Percentiles rank a stretch among this genome's conserved stretches.
These are phyloP conservation scores for Eucera pruinosa DNA, from an alignment of 2,888 invertebrate species.

Conservation along the genomic window DNA sequence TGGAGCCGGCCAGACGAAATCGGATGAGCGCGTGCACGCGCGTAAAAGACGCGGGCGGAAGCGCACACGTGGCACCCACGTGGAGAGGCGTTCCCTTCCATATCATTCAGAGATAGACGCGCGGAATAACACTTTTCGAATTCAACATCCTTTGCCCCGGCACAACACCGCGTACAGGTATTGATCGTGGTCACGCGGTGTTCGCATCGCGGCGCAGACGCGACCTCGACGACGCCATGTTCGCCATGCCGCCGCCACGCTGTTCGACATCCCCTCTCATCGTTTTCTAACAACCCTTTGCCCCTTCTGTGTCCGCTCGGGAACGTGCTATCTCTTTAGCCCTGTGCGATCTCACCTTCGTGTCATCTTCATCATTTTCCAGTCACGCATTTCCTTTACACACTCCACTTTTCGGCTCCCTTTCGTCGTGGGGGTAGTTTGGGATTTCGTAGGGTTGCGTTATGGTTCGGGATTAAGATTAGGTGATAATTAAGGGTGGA, in stretches of 20 bases:
- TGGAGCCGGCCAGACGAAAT: constrained; percentile 36
- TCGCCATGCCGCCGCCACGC: constrained; percentile 84
- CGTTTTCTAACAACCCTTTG: not conserved
- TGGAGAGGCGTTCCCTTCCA: constrained; percentile 84
- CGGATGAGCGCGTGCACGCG: constrained; percentile 66
- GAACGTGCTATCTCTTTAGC: constrained; percentile 43
- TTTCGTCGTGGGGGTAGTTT: not conserved
- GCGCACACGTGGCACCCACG: constrained; percentile 83
- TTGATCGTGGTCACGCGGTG: constrained; percentile 84
- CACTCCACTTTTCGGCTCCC: not conserved
- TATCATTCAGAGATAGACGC: constrained; percentile 85
- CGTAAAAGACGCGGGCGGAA: constrained; percentile 73
- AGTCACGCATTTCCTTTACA: not conserved
- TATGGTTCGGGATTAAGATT: too few relatives aligned
- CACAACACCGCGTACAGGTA: constrained; percentile 74
- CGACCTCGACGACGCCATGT: constrained; percentile 81
- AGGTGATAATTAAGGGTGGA: too few relatives aligned
- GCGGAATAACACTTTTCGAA: constrained; percentile 84
- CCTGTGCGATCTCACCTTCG: constrained; percentile 52
- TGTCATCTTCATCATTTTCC: not conserved
- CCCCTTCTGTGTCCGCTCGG: constrained; percentile 28
- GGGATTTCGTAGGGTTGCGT: too few relatives aligned
- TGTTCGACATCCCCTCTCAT: constrained; percentile 41
- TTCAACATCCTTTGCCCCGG: constrained; percentile 82
- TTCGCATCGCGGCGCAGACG: constrained; percentile 85